Evolutionary conservation across 2,797 vertebrate genomes (phyloP).

Genomic region (Fratercula arctica): DNA sequence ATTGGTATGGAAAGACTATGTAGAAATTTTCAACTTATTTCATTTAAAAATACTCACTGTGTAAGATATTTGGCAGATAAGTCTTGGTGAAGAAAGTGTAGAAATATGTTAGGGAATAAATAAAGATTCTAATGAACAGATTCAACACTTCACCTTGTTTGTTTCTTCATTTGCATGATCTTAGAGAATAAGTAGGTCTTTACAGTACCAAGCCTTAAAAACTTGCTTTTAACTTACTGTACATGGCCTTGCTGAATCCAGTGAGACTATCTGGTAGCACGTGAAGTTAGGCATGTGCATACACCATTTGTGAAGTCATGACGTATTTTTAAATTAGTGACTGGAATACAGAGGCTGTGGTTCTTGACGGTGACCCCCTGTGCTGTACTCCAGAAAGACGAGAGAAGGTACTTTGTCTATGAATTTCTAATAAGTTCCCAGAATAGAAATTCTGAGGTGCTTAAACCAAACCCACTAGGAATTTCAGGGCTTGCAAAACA

Average conservation of each 20-base stretch:
- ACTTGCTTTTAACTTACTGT: background rate
- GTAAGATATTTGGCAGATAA: background rate
- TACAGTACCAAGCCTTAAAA: background rate
- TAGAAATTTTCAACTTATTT: background rate
- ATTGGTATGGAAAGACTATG: background rate
- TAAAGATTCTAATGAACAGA: constrained; percentile 14
- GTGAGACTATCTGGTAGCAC: background rate
- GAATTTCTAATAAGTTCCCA: constrained; percentile 34
- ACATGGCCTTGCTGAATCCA: constrained; percentile 7
- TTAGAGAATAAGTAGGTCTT: background rate
- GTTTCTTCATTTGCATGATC: background rate
- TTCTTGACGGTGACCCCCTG: background rate
- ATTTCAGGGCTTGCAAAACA: constrained; percentile 29
- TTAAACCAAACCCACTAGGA: background rate
- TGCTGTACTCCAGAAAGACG: background rate
- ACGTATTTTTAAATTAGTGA: constrained; percentile 38
- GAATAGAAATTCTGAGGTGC: constrained; percentile 44
- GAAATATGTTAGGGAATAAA: background rate
- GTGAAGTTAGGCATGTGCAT: constrained; percentile 1
- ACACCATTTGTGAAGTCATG: background rate
- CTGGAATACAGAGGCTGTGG: background rate
- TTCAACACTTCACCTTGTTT: background rate
- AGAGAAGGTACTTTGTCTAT: constrained; percentile 12
- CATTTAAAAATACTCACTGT: background rate
- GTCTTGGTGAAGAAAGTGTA: background rate